Conservation (phyloP, 2,888 invertebrate genomes). For the Mythimna impura region DNA sequence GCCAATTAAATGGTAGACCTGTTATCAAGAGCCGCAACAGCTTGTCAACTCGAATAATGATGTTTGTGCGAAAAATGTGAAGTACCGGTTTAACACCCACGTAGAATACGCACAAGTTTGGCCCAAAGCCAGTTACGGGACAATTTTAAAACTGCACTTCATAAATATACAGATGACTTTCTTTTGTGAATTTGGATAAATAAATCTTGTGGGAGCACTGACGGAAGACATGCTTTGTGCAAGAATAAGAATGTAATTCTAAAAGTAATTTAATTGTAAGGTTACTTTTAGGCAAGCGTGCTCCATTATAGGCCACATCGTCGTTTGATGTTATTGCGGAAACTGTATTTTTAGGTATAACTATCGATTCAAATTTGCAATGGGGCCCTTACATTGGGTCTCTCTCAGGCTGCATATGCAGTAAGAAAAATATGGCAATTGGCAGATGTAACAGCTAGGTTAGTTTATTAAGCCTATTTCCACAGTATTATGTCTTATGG, state of each 20-base stretch:
- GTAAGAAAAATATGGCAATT: too few species aligned
- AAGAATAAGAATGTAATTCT: neutral
- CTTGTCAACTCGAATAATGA: conserved; percentile 34
- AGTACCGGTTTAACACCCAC: conserved; percentile 32
- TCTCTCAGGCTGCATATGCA: too few species aligned
- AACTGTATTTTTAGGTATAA: too few species aligned
- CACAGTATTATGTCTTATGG: too few species aligned
- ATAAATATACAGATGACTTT: conserved; percentile 21
- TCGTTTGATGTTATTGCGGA: too few species aligned
- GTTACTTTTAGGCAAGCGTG: too few species aligned
- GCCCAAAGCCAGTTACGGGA: conserved; percentile 45
- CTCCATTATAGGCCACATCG: too few species aligned
- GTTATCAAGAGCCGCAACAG: conserved; percentile 11
- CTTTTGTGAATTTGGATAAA: conserved; percentile 36
- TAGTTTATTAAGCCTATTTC: too few species aligned
- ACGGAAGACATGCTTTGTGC: conserved; percentile 21
- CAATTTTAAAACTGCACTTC: conserved; percentile 54
- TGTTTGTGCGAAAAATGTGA: conserved; percentile 39
- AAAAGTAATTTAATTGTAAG: too few species aligned
- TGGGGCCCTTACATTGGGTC: too few species aligned
- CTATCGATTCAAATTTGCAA: too few species aligned
- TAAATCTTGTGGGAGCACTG: conserved; percentile 10
- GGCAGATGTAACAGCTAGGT: too few species aligned
- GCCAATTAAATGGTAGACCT: neutral
- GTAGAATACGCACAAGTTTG: conserved; percentile 37